These are phyloP conservation scores for Micrasema minimum DNA, from an alignment of 1,140 invertebrate species.

Conservation along the genomic window DNA sequence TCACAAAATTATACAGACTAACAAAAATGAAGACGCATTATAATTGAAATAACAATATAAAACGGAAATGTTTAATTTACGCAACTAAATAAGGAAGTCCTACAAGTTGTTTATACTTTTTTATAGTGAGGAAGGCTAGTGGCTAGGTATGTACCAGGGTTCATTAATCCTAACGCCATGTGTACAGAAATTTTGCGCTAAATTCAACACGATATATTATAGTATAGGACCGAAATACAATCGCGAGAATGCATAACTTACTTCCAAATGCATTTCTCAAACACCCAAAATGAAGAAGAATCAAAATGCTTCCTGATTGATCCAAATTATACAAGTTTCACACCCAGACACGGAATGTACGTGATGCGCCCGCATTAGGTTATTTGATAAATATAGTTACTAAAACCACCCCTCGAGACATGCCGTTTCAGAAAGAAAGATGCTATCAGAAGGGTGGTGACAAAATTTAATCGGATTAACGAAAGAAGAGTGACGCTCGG, in stretches of 20 bases:
- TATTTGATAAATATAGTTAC: slow-evolving; percentile 24
- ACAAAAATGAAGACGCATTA: no score
- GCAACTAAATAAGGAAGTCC: slow-evolving; percentile 11
- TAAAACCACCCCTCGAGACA: slow-evolving; percentile 12
- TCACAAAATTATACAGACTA: no score
- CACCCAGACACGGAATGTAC: slow-evolving; percentile 33
- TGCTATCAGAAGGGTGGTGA: not conserved
- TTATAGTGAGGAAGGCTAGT: no score
- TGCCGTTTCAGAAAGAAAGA: no score
- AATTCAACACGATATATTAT: no score
- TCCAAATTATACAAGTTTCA: slow-evolving; percentile 22
- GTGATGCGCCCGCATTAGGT: slow-evolving; percentile 34
- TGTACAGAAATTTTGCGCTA: not conserved
- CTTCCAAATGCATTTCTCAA: no score
- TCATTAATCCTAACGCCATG: slow-evolving; percentile 4
- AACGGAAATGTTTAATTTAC: not conserved
- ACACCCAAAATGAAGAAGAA: not conserved
- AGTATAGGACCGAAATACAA: no score
- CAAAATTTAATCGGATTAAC: slow-evolving; percentile 9
- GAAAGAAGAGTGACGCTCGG: slow-evolving; percentile 7
- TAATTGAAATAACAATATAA: no score
- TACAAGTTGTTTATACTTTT: not conserved
- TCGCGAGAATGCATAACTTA: not conserved
- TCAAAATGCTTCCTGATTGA: slow-evolving; percentile 14
- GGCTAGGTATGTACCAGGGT: no score